phyloP scores from a whole-genome alignment of 1,140 invertebrate species.

The Bombyx mandarina region DNA sequence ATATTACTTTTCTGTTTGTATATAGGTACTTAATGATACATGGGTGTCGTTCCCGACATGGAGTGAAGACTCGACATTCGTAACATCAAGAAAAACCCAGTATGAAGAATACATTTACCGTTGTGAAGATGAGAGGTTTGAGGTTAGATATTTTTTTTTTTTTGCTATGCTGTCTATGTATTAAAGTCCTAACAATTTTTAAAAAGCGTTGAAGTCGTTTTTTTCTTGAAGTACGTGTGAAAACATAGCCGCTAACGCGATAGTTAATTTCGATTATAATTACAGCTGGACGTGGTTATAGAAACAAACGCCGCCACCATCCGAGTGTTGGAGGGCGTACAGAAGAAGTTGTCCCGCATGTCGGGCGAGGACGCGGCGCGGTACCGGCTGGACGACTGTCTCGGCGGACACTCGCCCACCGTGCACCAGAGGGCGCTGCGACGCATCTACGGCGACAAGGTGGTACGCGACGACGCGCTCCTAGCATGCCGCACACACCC shows the following conservation, averaged over 20 bases:
- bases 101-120: slow-evolving; percentile 98
- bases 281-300: slow-evolving; percentile 94
- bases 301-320: slow-evolving; percentile 97
- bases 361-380: slow-evolving; percentile 88
- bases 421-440: slow-evolving; percentile 91
- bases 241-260: not conserved
- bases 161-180: not conserved
- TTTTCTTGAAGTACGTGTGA: not conserved
- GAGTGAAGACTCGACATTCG: slow-evolving; percentile 99
- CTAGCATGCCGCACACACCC: slow-evolving; percentile 31
- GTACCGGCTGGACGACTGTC: slow-evolving; percentile 91
- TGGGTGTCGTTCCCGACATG: slow-evolving; percentile 99
- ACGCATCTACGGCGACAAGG: slow-evolving; percentile 96
- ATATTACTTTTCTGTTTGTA: too few species aligned
- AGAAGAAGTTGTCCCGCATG: slow-evolving; percentile 94
- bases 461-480: slow-evolving; percentile 86
- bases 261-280: not conserved
- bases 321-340: slow-evolving; percentile 90
- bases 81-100: slow-evolving; percentile 96
- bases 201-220: not conserved
- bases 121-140: slow-evolving; percentile 96
- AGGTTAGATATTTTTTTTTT: slow-evolving; percentile 57
- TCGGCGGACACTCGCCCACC: slow-evolving; percentile 93
- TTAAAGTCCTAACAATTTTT: not conserved
- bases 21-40: slow-evolving; percentile 92